Evolutionary conservation across 2,888 invertebrate species (phyloP).

Genomic region (Andricus curvator): DNA sequence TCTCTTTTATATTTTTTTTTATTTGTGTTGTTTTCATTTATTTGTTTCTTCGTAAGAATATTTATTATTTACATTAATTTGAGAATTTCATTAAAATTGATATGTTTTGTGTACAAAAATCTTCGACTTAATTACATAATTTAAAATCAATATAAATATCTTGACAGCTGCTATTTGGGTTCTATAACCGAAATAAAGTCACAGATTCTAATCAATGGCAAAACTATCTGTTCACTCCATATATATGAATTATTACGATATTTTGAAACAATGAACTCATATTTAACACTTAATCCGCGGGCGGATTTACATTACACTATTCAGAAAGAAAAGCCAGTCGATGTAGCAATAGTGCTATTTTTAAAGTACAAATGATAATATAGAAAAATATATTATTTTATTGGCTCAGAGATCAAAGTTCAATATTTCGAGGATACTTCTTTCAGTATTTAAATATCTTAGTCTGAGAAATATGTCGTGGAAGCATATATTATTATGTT

Average conservation of each 20-base stretch:
- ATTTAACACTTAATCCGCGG: conserved; percentile 40
- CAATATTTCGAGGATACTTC: background rate
- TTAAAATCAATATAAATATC: background rate
- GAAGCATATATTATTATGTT: no score
- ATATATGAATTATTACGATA: background rate
- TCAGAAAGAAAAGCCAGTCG: background rate
- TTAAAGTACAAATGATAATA: background rate
- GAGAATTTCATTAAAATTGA: no score
- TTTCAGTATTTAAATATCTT: background rate
- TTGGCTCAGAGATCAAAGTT: background rate
- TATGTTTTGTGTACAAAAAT: background rate
- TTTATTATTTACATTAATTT: no score
- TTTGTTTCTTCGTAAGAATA: no score
- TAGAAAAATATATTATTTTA: background rate
- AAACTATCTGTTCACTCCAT: background rate
- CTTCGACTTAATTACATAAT: background rate
- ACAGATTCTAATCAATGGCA: background rate
- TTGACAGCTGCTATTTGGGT: background rate
- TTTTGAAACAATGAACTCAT: conserved; percentile 2
- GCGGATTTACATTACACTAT: conserved; percentile 39
- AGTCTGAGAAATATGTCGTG: background rate
- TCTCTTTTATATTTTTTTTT: background rate
- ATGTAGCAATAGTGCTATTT: background rate
- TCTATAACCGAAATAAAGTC: background rate
- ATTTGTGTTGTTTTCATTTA: no score